Evolutionary conservation across 2,888 invertebrate genomes (phyloP), one percentile per base, ranked within the genome.

Genomic region (Creontiades dilutus): DNA sequence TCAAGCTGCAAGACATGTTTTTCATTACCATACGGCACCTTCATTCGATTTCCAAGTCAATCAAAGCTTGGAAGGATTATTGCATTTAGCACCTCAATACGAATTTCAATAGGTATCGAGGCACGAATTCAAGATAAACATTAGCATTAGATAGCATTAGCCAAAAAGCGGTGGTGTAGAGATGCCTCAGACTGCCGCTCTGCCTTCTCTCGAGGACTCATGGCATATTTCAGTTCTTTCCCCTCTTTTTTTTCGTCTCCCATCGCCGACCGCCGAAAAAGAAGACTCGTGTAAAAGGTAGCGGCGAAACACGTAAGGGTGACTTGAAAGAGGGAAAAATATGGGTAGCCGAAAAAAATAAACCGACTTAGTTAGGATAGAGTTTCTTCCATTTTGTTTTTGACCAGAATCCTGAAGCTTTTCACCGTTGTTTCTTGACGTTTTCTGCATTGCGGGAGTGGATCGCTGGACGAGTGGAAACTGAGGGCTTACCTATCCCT

Each of bases 401-500:
- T 80, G 78, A 80, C 78, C 78, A 47, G 78, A 46, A 80, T 46
- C 78, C 19, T 37, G 37, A 78, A 78, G 78, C 5, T n/a, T 80
- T 80, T 37, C 14, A n/a, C 37, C 19, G n/a, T 82, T 52, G 82
- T 82, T 27, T 78, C 78, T 82, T 82, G 82, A 48, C 82, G 52
- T 27, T 52, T 52, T 52, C 82, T 82, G 82, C 82, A 82, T 23
- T 82, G 82, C 82, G 82, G 82, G 82, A 52, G 27, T 37, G 47
- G 27, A 82, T 52, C 52, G 78, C 46, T 1, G 82, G 23, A 27
- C 48, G 16, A 11, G 68, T 27, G 19, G 52, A 52, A 82, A 82
- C 27, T 2, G 82, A 52, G 82, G 55, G 52, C 82, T 82, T 82
- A 82, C 82, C 82, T 82, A 82, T 82, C 52, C 82, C 52, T 82